These are phyloP conservation scores for silkworm (Bombyx mori) DNA, from an alignment of 1,140 invertebrate species.

Conservation along the genomic window DNA sequence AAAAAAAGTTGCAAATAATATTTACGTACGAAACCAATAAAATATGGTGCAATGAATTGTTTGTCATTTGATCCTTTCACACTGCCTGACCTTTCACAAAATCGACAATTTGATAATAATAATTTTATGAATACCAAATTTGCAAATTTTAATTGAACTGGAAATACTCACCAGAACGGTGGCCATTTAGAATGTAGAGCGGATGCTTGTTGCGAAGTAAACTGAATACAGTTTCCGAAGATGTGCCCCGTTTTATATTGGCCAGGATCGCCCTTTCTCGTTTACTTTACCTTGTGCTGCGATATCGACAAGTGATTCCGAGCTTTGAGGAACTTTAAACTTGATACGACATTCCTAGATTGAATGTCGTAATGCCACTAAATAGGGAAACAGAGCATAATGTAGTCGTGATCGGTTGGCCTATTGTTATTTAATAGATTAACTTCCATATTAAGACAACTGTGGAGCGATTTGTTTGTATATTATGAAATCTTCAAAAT, in stretches of 20 bases:
- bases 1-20: not conserved
- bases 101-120: too few species aligned
- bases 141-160: too few species aligned
- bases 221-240: conserved; percentile 50
- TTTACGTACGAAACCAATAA: not conserved
- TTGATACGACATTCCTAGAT: not conserved
- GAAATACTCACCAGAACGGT: conserved; percentile 32
- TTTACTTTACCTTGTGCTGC: conserved; percentile 63
- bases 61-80: too few species aligned
- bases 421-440: too few species aligned
- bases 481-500: too few species aligned
- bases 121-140: too few species aligned
- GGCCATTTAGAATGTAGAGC: conserved; percentile 29
- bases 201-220: conserved; percentile 37
- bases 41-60: too few species aligned
- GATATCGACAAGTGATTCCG: conserved; percentile 39
- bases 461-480: too few species aligned
- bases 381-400: not conserved
- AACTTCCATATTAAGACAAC: too few species aligned
- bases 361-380: not conserved
- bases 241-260: conserved; percentile 66
- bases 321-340: conserved; percentile 18
- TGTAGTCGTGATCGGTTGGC: too few species aligned
- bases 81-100: too few species aligned
- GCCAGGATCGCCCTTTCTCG: conserved; percentile 61